A percentile compares a stretch with the other conserved stretches of the same genome.
phyloP scores from a whole-genome alignment of 2,888 invertebrate genomes.

The Erebia ligea region DNA sequence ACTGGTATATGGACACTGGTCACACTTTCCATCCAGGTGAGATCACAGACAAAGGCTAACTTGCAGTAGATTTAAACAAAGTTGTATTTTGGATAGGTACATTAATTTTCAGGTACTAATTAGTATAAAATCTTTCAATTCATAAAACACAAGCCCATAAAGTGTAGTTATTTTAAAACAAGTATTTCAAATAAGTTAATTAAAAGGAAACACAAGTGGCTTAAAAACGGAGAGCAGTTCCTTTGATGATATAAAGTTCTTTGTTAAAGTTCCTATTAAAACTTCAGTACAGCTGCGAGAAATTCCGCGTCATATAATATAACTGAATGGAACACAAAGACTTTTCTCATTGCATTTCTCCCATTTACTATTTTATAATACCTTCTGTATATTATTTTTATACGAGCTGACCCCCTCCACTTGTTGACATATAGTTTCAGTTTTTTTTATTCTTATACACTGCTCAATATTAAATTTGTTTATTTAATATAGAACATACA shows the following conservation, averaged over 20 bases:
- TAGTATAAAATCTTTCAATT: background rate
- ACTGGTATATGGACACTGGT: background rate
- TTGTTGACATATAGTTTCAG: no score
- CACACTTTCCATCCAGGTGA: background rate
- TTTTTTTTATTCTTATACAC: no score
- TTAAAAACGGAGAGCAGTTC: constrained; percentile 39
- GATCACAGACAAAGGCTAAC: no score
- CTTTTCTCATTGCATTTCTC: constrained; percentile 14
- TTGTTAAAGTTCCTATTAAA: constrained; percentile 45
- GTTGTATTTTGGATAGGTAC: background rate
- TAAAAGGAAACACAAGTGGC: constrained; percentile 37
- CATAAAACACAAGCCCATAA: background rate
- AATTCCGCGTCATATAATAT: constrained; percentile 15
- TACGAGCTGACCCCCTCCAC: no score
- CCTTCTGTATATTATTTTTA: background rate
- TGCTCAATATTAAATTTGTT: no score
- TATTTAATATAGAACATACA: no score
- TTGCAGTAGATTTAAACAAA: background rate
- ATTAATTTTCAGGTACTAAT: background rate
- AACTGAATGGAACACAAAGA: constrained; percentile 19
- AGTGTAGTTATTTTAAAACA: constrained; percentile 15
- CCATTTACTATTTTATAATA: background rate
- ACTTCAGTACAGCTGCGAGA: constrained; percentile 38
- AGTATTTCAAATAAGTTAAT: constrained; percentile 30
- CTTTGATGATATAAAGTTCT: constrained; percentile 36